Base-by-base conservation (phyloP, 2,888 invertebrate species). In the Sarcophaga caerulescens region DNA sequence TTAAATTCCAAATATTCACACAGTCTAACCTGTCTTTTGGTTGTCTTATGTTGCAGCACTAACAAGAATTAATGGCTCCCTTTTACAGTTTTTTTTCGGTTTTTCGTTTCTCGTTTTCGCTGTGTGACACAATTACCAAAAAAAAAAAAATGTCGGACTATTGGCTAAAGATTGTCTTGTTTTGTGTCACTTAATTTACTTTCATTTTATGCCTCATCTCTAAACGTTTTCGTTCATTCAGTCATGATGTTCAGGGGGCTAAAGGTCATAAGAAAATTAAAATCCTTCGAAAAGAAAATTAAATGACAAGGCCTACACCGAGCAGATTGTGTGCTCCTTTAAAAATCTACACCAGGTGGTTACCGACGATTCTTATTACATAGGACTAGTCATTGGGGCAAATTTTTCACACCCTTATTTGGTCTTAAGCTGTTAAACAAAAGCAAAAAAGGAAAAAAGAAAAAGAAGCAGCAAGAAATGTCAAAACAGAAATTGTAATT, bases 31-130 rank as follows among this genome's bases (percentile, higher is more conserved):
- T 45, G 60, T 63, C 57, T 23, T 78, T 35, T 35, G 8, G 52
- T 52, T 52, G 62, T 59, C 59, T 79, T 83, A 69, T 77, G 77
- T 79, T 84, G 75, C 85, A 89, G 89, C 88, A 89, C 90, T 91
- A 91, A 91, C 91, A 89, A 91, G 91, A 91, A 91, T 91, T 91
- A 91, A 91, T 91, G 91, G 91, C 35, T 35, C 35, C 35, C 35
- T 35, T 35, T 35, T 35, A 35, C 10, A 8, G 35, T 35, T 6
- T 6, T 91, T 91, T 90, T 52, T 52, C 17, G 14, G 35, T 35
- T 35, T 35, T 10, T 35, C 8, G 35, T 35, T 35, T 8, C 8
- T 35, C 10, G 89, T 90, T 91, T 52, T 17, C 5, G 52, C 89
- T 90, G 89, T 91, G 90, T 91, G 92, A 90, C 91, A 91, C 91